Evolutionary conservation across 1,140 invertebrate genomes (phyloP), one percentile per base, ranked within the genome.

Genomic region (Babylonia areolata): DNA sequence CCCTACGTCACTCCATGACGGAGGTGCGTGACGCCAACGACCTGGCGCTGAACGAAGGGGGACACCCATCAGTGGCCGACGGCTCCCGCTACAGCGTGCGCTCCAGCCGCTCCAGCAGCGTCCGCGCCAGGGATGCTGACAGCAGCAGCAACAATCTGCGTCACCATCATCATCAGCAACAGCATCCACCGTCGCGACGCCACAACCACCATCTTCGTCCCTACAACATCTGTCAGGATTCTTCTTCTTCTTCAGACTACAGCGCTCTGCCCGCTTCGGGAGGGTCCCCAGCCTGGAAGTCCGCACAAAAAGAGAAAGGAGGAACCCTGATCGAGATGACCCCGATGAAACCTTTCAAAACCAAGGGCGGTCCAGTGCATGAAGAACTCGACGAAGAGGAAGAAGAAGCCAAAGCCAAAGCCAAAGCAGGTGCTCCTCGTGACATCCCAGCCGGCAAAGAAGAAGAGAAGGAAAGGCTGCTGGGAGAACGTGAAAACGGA

Each of bases 11-110:
- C 6, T 85, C 85, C 39, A 58, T 85, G 77, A 85, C 85, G 58
- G 85, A 85, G 37, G 58, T 85, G 31, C 85, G 85, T 42, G 77
- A 85, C 58, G 85, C 54, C 28, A 80, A 85, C 51, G 85, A 85
- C 58, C 37, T 80, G 20, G 58, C 51, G 0, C 75, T 77, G 23
- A 85, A 77, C 85, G 84, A 85, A 46, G 84, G 28, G 5, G 73
- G 40, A 23, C 64, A 75, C 23, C 78, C 81, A 20, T 79, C 77
- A 9, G n/a, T 15, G 31, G 12, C 81, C 33, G 82, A 84, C 37
- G 69, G 82, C 23, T 40, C 39, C 39, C 82, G 40, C 37, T 42
- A 73, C 69, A 75, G 23, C 64, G 40, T 46, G 0, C 82, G 82
- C 31, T 35, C 58, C 82, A 28, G 31, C 42, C 20, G 23, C 78